A percentile compares a stretch with the other conserved stretches of the same genome.
Conservation (phyloP, 2,113 vertebrate species). For the Leptodactylus fuscus region DNA sequence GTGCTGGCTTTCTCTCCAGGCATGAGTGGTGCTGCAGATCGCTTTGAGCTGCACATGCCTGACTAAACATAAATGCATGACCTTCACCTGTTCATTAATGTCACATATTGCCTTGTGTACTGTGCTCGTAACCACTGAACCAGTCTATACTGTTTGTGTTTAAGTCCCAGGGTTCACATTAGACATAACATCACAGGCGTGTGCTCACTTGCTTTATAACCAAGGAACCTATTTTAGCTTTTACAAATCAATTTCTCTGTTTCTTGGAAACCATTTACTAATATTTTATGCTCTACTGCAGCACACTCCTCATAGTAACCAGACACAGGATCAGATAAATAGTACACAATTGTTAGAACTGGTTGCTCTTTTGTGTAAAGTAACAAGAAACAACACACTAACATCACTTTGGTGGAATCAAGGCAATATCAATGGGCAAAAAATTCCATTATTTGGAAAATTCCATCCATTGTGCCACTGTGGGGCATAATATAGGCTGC, state of each 20-base stretch:
- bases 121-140: not conserved
- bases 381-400: not conserved
- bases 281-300: not conserved
- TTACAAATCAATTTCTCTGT: not conserved
- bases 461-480: too few species aligned
- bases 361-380: not conserved
- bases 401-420: too few species aligned
- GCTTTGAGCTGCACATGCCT: too few species aligned
- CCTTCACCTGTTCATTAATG: not conserved
- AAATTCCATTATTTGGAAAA: too few species aligned
- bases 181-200: slow-evolving; percentile 23
- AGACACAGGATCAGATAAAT: not conserved
- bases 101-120: too few species aligned
- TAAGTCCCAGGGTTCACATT: not conserved
- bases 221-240: not conserved
- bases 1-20: too few species aligned
- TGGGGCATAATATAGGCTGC: too few species aligned
- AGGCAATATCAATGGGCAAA: too few species aligned
- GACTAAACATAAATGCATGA: not conserved
- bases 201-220: slow-evolving; percentile 26
- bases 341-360: not conserved
- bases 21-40: too few species aligned
- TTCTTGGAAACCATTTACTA: not conserved
- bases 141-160: not conserved
- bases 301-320: not conserved